Conservation (phyloP, 2,888 invertebrate species). For the Rambutsinella grinnellia region DNA sequence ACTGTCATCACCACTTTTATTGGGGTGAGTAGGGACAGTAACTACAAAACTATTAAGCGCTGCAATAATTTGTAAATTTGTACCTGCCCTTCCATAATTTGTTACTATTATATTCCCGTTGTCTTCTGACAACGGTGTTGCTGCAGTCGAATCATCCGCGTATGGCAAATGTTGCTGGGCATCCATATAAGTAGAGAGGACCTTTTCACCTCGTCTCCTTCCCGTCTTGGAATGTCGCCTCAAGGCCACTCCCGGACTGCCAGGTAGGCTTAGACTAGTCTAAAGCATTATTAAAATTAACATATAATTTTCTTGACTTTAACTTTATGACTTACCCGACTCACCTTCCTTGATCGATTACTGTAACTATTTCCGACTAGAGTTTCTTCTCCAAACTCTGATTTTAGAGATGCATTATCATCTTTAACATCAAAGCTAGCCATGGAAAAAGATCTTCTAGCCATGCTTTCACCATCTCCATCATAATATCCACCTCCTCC, state of each 20-base stretch:
- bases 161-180: constrained; percentile 89
- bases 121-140: constrained; percentile 98
- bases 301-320: no score
- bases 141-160: constrained; percentile 97
- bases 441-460: constrained; percentile 32
- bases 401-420: constrained; percentile 76
- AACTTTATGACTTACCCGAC: no score
- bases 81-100: constrained; percentile 73
- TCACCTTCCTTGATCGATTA: constrained; percentile 86
- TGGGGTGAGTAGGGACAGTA: no score
- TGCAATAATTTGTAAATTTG: neutral
- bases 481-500: constrained; percentile 70
- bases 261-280: constrained; percentile 97
- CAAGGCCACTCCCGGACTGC: constrained; percentile 93
- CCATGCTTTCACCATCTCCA: constrained; percentile 65
- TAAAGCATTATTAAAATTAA: constrained; percentile 70
- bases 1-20: neutral
- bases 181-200: constrained; percentile 91
- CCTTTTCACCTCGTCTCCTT: constrained; percentile 90
- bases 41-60: neutral
- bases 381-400: constrained; percentile 79
- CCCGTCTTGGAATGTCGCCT: constrained; percentile 91
- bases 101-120: constrained; percentile 95
- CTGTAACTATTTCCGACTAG: constrained; percentile 79
- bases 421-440: constrained; percentile 39